phyloP scores from a whole-genome alignment of 2,888 invertebrate species.

The Euspilapteryx auroguttella region DNA sequence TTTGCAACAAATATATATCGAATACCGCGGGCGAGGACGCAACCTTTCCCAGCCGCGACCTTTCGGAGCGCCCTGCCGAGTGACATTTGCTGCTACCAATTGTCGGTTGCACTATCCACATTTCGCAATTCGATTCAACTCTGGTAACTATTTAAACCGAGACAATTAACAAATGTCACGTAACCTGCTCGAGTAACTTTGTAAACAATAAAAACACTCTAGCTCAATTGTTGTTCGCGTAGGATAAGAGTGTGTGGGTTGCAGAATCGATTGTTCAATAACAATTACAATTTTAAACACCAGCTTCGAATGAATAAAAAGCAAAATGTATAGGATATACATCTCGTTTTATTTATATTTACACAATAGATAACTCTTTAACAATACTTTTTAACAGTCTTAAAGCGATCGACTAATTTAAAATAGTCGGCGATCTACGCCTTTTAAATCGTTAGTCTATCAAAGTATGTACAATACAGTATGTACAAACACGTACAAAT shows the following conservation, averaged over 20 bases:
- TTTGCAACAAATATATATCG: no score
- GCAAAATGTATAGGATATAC: slow-evolving; percentile 14
- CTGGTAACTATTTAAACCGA: no score
- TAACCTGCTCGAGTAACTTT: neutral
- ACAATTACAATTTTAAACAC: no score
- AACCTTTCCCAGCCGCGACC: slow-evolving; percentile 15
- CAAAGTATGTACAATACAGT: no score
- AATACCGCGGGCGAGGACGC: slow-evolving; percentile 17
- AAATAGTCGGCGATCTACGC: slow-evolving; percentile 41
- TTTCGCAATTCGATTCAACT: no score
- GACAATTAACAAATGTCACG: slow-evolving; percentile 2
- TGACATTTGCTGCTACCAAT: no score
- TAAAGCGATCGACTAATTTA: slow-evolving; percentile 53
- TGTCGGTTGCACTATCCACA: no score
- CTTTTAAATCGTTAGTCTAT: slow-evolving; percentile 12
- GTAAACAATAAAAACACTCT: no score
- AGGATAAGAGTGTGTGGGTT: no score
- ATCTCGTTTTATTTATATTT: slow-evolving; percentile 43
- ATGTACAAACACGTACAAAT: slow-evolving; percentile 20
- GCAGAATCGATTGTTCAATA: no score
- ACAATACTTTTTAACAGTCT: slow-evolving; percentile 60
- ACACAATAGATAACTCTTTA: slow-evolving; percentile 49
- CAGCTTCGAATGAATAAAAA: no score
- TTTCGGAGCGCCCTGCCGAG: slow-evolving; percentile 14
- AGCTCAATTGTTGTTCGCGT: no score